Base-by-base conservation (phyloP, 2,797 vertebrate species). In the Hipposideros larvatus region DNA sequence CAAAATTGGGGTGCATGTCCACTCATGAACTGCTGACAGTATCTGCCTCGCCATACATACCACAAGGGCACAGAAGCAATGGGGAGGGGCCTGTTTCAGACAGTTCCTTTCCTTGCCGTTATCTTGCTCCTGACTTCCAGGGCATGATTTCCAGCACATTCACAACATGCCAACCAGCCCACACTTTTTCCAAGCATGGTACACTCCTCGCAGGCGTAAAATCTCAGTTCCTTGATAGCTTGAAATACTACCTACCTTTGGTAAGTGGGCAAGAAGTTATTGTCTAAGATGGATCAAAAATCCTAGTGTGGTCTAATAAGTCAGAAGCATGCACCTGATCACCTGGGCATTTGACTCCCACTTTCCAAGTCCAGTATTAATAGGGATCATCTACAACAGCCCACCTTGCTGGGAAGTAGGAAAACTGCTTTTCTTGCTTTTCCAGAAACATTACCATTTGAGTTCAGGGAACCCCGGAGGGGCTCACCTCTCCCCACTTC, bases 401-500 rank as follows among this genome's bases (percentile, higher is more conserved):
- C 7, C 15, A 3, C 46, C 8, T 51, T 57, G 5, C 16, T 87
- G 21, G 24, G 31, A 18, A 77, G 6, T 6, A 79, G 55, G 59
- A 13, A 78, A 15, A 26, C 2, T 0, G 37, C 13, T 55, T 59
- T 46, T 37, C 51, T 16, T 22, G 16, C 11, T 75, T 83, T 78
- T 68, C 5, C 15, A 41, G 48, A 90, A 93, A 71, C 18, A 11
- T 37, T 68, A 43, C 26, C 26, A 24, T 5, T 0, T 31, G 80
- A 77, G 16, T 43, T 19, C 61, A 34, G 74, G 22, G 4, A n/a
- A 46, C 22, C 7, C 2, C 0, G 0, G 3, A 34, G 15, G 9
- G 11, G 5, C 0, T 16, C 21, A 28, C 5, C 1, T 14, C 15
- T 22, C 16, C 13, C 18, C 1, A 5, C 7, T 34, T 2, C 21